These are phyloP conservation scores for Tachystola acroxantha DNA, from an alignment of 2,888 invertebrate species.

Conservation along the genomic window DNA sequence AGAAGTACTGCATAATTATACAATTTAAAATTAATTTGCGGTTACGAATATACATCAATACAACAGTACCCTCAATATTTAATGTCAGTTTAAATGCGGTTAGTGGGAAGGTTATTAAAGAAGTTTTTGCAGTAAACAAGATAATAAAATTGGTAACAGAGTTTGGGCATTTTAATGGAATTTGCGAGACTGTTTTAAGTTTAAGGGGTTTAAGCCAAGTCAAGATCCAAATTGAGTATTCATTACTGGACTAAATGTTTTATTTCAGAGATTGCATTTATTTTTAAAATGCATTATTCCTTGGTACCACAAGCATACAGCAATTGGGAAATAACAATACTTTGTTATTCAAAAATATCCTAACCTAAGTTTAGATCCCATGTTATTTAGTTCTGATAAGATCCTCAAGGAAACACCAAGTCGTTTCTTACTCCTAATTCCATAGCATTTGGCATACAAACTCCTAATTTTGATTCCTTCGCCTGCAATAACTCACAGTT, in stretches of 20 bases:
- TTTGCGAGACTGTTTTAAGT: background rate
- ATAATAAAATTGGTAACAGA: slow-evolving; percentile 5
- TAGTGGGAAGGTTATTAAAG: background rate
- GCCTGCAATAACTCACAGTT: slow-evolving; percentile 23
- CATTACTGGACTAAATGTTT: too few relatives aligned
- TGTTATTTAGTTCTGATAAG: background rate
- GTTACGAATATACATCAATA: too few relatives aligned
- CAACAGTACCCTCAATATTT: too few relatives aligned
- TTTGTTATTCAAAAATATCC: too few relatives aligned
- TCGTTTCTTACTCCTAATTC: slow-evolving; percentile 4
- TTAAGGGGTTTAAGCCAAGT: too few relatives aligned
- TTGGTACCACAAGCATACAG: too few relatives aligned
- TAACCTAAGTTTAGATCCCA: too few relatives aligned
- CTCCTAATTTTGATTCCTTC: slow-evolving; percentile 48
- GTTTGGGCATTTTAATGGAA: background rate
- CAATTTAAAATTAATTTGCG: background rate
- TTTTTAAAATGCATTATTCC: too few relatives aligned
- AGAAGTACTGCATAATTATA: background rate
- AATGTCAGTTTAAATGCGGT: background rate
- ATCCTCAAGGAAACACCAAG: background rate
- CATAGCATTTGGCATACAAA: slow-evolving; percentile 19
- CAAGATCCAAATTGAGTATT: too few relatives aligned
- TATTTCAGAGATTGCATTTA: too few relatives aligned
- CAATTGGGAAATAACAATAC: too few relatives aligned
- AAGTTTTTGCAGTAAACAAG: background rate